Conservation (phyloP, 1,140 invertebrate species). For the Xylocopa sonorina region DNA sequence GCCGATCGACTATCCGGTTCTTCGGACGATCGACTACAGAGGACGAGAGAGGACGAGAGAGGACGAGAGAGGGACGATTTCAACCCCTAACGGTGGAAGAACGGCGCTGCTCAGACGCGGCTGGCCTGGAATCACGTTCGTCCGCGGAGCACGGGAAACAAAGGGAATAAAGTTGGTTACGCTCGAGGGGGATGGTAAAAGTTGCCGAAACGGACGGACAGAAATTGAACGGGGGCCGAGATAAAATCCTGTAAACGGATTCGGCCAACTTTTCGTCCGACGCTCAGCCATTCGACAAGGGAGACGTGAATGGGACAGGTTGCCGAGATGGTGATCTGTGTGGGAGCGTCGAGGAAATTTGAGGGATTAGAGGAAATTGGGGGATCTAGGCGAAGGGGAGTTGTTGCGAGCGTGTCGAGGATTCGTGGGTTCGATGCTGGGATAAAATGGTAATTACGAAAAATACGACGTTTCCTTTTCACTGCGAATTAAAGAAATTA, state of each 20-base stretch:
- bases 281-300: too few species aligned
- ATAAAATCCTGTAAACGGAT: constrained; percentile 22
- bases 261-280: neutral
- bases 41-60: neutral
- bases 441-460: too few species aligned
- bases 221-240: constrained; percentile 5
- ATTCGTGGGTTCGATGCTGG: too few species aligned
- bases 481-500: neutral
- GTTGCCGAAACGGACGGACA: neutral
- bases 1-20: too few species aligned
- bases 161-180: constrained; percentile 37
- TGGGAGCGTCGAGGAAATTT: neutral
- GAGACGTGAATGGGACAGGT: too few species aligned
- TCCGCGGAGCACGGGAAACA: neutral
- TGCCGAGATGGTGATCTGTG: neutral
- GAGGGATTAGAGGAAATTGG: neutral
- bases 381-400: neutral
- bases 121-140: neutral
- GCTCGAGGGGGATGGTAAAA: constrained; percentile 3
- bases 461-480: too few species aligned
- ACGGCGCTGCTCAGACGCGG: neutral
- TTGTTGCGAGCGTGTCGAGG: neutral
- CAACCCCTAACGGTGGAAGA: too few species aligned
- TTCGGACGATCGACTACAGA: too few species aligned
- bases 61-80: neutral